Base-by-base conservation (phyloP, 2,113 vertebrate species). In the Peromyscus leucopus region DNA sequence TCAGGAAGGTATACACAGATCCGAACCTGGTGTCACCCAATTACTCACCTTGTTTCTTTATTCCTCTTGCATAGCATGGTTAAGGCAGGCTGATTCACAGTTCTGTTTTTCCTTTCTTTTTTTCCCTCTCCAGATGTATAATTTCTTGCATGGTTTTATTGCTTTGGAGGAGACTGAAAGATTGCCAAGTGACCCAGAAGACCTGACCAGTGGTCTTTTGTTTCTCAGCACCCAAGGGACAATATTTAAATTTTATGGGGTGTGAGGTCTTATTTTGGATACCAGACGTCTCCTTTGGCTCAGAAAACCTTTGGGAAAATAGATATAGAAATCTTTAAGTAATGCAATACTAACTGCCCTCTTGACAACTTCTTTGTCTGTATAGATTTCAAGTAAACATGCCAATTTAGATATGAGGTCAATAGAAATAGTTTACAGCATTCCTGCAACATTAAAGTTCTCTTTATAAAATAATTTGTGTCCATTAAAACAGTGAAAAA, bases 191-290 rank as follows among this genome's bases (percentile, higher is more conserved):
- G 80, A 96, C 69, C 55, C 71, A 67, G 39, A 90, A 88, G 90
- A 92, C 36, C 46, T 13, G 9, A 46, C 48, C 0, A 8, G 2
- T 57, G 15, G 17, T 85, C 63, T 93, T 95, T 92, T 93, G 21
- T 93, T 92, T 92, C 61, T 90, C 75, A 39, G 63, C n/a, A 86
- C 71, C 42, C 26, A 7, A 78, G 36, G 83, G 92, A 93, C 26
- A 80, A 17, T n/a, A 93, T 89, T 97, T 94, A 93, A 48, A 82
- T 90, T 97, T 96, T 93, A 93, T 96, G 86, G 76, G 33, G 74
- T 91, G 17, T 76, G 93, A 93, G 67, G 61, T 91, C 63, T 98
- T 96, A 84, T 76, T 97, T 92, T 93, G 69, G 80, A 87, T 76
- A 59, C 42, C 51, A 36, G 26, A 59, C 51, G 5, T 88, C 74